phyloP scores from a whole-genome alignment of 2,113 vertebrate species.

The Parotia lawesii region DNA sequence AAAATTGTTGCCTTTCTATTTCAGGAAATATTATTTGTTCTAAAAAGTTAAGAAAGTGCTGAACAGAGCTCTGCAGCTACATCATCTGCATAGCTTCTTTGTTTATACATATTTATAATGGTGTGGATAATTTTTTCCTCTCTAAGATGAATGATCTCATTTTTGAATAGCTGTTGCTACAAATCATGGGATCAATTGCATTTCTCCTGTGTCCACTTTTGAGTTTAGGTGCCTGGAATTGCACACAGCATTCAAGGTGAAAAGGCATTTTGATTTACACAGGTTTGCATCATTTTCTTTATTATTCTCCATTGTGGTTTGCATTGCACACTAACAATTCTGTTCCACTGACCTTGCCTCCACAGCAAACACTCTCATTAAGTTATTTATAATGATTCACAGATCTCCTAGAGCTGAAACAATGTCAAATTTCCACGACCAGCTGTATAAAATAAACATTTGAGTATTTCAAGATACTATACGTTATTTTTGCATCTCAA shows the following conservation, averaged over 20 bases:
- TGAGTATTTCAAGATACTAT: neutral
- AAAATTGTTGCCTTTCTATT: neutral
- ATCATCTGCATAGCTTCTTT: neutral
- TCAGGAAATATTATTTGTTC: neutral
- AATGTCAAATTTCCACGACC: neutral
- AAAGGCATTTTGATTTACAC: neutral
- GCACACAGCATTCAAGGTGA: neutral
- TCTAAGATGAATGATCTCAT: neutral
- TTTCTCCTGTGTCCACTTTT: neutral
- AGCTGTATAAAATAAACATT: neutral
- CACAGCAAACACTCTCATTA: neutral
- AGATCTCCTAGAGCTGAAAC: neutral
- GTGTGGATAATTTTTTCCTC: neutral
- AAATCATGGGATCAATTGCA: neutral
- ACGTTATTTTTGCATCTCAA: neutral
- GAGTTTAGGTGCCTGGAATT: neutral
- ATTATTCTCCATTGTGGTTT: neutral
- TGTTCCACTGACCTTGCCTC: neutral
- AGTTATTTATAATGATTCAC: neutral
- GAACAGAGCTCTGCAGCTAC: neutral
- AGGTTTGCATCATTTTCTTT: neutral
- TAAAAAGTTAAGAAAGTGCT: neutral
- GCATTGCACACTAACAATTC: neutral
- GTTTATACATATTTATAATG: neutral
- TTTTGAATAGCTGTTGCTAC: neutral